These are phyloP conservation scores for Climacteris rufus DNA, from an alignment of 2,113 vertebrate genomes.

Conservation along the genomic window DNA sequence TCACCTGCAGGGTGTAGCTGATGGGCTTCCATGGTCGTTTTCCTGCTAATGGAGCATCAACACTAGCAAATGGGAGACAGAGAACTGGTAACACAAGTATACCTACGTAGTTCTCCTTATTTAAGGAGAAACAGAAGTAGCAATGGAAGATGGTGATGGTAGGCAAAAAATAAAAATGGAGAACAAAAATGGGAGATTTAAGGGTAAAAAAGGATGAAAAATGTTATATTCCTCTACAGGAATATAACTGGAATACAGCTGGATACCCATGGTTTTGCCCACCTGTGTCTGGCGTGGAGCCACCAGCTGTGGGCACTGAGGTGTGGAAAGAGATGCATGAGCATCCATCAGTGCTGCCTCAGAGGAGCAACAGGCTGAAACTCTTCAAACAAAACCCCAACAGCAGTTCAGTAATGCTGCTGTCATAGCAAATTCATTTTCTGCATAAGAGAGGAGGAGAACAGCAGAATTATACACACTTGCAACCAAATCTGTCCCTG, in stretches of 20 bases:
- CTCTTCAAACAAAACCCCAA: background rate
- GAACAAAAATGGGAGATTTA: background rate
- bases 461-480: background rate
- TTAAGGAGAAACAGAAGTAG: background rate
- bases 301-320: background rate
- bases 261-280: background rate
- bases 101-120: background rate
- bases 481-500: conserved; percentile 2
- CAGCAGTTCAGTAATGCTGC: conserved; percentile 16
- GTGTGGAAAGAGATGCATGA: background rate
- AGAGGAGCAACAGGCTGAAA: background rate
- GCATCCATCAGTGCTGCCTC: background rate
- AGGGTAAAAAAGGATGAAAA: background rate
- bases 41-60: background rate
- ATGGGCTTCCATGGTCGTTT: background rate
- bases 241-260: too few relatives aligned
- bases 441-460: background rate
- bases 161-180: background rate
- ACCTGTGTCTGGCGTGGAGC: background rate
- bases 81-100: background rate
- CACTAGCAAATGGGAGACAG: background rate
- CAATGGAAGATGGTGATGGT: background rate
- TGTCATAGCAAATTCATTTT: conserved; percentile 38
- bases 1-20: background rate
- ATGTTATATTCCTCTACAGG: background rate